Evolutionary conservation across 2,113 vertebrate genomes (phyloP).

Genomic region (Paramisgurnus dabryanus): DNA sequence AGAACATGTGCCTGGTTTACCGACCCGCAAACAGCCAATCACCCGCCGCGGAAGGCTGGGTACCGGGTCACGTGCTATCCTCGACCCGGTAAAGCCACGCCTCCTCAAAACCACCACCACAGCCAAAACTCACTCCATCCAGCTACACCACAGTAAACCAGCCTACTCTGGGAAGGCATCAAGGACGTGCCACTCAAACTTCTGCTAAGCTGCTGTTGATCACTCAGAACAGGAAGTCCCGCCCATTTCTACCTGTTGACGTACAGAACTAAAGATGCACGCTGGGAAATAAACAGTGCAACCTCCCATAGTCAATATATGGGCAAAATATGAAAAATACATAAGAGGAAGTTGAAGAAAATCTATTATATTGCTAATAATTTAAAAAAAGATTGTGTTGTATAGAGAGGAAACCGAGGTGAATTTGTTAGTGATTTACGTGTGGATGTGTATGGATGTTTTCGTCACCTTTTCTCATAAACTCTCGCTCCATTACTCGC

Average conservation of each 20-base stretch:
- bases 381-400: constrained; percentile 49
- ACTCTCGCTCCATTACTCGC: constrained; percentile 62
- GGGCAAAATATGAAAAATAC: constrained; percentile 67
- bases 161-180: constrained; percentile 16
- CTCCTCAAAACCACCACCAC: constrained; percentile 36
- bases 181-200: constrained; percentile 16
- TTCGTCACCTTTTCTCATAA: constrained; percentile 52
- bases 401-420: constrained; percentile 66
- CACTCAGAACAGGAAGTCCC: constrained; percentile 9
- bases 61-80: constrained; percentile 85
- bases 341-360: constrained; percentile 38
- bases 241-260: neutral
- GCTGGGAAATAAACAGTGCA: constrained; percentile 35
- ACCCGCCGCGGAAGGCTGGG: constrained; percentile 96
- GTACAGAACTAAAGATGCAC: constrained; percentile 46
- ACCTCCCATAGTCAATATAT: constrained; percentile 70
- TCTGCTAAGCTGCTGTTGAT: constrained; percentile 23
- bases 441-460: constrained; percentile 82
- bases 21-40: constrained; percentile 90
- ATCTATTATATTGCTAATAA: constrained; percentile 49
- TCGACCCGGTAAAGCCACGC: constrained; percentile 64
- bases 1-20: constrained; percentile 97
- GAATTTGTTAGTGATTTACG: constrained; percentile 69
- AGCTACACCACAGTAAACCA: constrained; percentile 41
- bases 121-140: constrained; percentile 25